Evolutionary conservation across 2,113 vertebrate species (phyloP).

Genomic region (Fukomys damarensis): DNA sequence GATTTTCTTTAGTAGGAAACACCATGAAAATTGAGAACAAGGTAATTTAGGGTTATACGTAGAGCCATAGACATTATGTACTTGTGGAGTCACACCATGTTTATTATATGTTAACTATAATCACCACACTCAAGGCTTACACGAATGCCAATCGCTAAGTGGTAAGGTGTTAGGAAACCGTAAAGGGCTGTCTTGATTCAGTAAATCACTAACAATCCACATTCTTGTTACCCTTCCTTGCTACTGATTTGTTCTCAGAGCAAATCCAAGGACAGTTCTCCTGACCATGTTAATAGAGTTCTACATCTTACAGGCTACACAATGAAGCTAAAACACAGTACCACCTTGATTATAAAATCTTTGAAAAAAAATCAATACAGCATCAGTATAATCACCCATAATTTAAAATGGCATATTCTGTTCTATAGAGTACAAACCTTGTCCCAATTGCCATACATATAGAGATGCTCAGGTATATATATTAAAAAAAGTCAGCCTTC

Average conservation of each 20-base stretch:
- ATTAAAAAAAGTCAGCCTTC: background rate
- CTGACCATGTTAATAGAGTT: background rate
- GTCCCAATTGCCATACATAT: background rate
- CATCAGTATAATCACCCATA: background rate
- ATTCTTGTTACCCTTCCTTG: background rate
- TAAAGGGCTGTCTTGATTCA: background rate
- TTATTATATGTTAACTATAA: background rate
- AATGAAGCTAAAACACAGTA: background rate
- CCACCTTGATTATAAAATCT: background rate
- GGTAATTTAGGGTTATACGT: background rate
- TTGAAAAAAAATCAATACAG: conserved; percentile 30
- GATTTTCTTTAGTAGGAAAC: background rate
- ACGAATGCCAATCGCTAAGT: background rate
- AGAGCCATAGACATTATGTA: background rate
- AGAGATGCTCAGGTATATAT: background rate
- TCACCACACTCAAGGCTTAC: background rate
- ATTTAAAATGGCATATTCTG: conserved; percentile 6
- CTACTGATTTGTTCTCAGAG: background rate
- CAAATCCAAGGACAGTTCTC: background rate
- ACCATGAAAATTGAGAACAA: background rate
- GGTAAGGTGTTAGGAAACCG: background rate
- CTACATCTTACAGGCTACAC: background rate
- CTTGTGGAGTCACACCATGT: background rate
- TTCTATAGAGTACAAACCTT: background rate
- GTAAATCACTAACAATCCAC: background rate